These are phyloP conservation scores for Scaptomyza polygonia DNA, from an alignment of 2,888 invertebrate species.

Conservation along the genomic window DNA sequence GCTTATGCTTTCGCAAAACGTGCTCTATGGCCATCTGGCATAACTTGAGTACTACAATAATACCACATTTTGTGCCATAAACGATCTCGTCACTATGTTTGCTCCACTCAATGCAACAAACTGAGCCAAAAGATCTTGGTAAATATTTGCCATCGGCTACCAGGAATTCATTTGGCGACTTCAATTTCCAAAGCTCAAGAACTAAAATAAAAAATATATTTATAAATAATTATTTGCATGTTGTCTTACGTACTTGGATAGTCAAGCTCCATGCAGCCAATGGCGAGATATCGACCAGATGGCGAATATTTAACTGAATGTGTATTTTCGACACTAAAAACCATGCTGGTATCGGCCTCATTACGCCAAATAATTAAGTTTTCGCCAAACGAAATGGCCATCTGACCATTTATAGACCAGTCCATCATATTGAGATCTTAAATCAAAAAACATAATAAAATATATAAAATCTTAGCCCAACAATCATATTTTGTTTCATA, in stretches of 20 bases:
- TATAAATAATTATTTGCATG: no score
- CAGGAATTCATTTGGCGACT: slow-evolving; percentile 62
- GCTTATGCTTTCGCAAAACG: slow-evolving; percentile 60
- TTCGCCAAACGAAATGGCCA: slow-evolving; percentile 81
- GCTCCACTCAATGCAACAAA: slow-evolving; percentile 81
- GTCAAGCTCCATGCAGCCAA: slow-evolving; percentile 70
- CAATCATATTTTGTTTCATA: neutral
- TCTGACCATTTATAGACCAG: slow-evolving; percentile 81
- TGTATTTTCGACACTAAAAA: slow-evolving; percentile 73
- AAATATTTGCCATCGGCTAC: slow-evolving; percentile 74
- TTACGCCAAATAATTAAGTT: slow-evolving; percentile 82
- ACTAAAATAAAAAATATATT: slow-evolving; percentile 52
- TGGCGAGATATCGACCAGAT: slow-evolving; percentile 78
- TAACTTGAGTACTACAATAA: slow-evolving; percentile 65
- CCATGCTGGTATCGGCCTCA: slow-evolving; percentile 72
- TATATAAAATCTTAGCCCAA: neutral
- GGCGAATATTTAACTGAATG: slow-evolving; percentile 78
- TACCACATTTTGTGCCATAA: slow-evolving; percentile 79
- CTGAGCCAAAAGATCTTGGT: slow-evolving; percentile 46
- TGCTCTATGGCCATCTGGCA: slow-evolving; percentile 52
- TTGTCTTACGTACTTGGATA: slow-evolving; percentile 64
- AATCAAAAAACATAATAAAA: neutral
- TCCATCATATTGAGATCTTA: slow-evolving; percentile 80
- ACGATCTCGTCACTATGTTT: slow-evolving; percentile 66
- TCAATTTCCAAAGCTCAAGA: slow-evolving; percentile 80